These are phyloP conservation scores for Drosophila melanosoma DNA, from an alignment of 2,888 invertebrate genomes.

Conservation along the genomic window DNA sequence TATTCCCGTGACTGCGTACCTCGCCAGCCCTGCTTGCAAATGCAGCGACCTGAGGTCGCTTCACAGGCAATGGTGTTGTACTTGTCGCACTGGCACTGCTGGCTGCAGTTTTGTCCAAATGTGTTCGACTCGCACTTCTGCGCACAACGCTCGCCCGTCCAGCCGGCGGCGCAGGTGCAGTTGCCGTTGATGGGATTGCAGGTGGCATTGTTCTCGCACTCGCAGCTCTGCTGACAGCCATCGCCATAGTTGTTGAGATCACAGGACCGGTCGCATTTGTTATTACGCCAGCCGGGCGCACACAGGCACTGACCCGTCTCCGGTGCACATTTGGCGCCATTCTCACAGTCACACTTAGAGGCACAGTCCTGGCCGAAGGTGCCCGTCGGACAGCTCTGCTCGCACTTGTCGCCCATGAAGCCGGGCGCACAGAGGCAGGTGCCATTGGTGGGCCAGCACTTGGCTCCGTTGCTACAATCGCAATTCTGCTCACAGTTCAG, in stretches of 20 bases:
- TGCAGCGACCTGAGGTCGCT: conserved; percentile 93
- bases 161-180: conserved; percentile 95
- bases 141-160: conserved; percentile 91
- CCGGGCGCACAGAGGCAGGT: conserved; percentile 94
- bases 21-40: conserved; percentile 92
- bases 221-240: conserved; percentile 90
- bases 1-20: conserved; percentile 86
- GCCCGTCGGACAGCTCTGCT: conserved; percentile 89
- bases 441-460: conserved; percentile 94
- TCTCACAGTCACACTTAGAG: conserved; percentile 91
- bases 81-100: conserved; percentile 90
- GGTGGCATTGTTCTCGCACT: conserved; percentile 92
- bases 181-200: conserved; percentile 93
- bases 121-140: conserved; percentile 90
- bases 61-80: conserved; percentile 91
- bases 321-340: conserved; percentile 91
- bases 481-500: conserved; percentile 91
- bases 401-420: conserved; percentile 90
- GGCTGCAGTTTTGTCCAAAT: conserved; percentile 93
- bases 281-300: conserved; percentile 92
- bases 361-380: conserved; percentile 93
- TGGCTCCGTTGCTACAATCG: conserved; percentile 93
- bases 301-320: conserved; percentile 94
- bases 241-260: conserved; percentile 92
- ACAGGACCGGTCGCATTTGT: conserved; percentile 95